Conservation (phyloP, 1,140 invertebrate genomes). For the Diachasma alloeum region DNA sequence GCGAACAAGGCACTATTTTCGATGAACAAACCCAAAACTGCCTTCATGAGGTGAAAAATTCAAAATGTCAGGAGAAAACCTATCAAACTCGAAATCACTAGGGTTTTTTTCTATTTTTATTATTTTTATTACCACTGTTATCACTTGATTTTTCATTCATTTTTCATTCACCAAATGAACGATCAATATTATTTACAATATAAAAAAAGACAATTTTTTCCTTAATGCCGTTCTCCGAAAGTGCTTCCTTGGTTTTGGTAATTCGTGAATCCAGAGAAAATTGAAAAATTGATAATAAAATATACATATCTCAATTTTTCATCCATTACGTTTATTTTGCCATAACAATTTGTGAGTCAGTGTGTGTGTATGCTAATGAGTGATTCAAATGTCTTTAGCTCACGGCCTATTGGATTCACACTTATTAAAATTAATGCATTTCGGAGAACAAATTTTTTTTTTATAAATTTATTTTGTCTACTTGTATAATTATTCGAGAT, state of each 20-base stretch:
- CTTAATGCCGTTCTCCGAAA: constrained; percentile 8
- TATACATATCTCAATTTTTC: neutral
- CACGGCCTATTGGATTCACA: constrained; percentile 48
- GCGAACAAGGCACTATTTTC: constrained; percentile 68
- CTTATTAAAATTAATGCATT: constrained; percentile 57
- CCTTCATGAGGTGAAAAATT: constrained; percentile 46
- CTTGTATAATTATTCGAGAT: neutral
- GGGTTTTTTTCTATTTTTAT: neutral
- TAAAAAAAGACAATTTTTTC: neutral
- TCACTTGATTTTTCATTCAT: neutral
- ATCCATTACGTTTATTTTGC: constrained; percentile 3
- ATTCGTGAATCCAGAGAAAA: constrained; percentile 57
- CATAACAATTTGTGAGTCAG: constrained; percentile 16
- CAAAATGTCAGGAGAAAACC: constrained; percentile 48
- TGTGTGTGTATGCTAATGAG: constrained; percentile 6
- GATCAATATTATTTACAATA: neutral
- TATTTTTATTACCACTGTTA: neutral
- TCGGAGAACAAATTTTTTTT: neutral
- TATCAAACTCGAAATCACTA: constrained; percentile 33
- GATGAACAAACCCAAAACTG: constrained; percentile 67
- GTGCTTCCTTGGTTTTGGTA: constrained; percentile 54
- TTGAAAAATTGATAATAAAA: constrained; percentile 16
- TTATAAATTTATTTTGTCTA: neutral
- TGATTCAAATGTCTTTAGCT: neutral
- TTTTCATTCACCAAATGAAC: neutral